Percentiles rank a stretch among this genome's conserved stretches.
Evolutionary conservation across 2,113 vertebrate species (phyloP).

Genomic region (Sebastes schlegelii): DNA sequence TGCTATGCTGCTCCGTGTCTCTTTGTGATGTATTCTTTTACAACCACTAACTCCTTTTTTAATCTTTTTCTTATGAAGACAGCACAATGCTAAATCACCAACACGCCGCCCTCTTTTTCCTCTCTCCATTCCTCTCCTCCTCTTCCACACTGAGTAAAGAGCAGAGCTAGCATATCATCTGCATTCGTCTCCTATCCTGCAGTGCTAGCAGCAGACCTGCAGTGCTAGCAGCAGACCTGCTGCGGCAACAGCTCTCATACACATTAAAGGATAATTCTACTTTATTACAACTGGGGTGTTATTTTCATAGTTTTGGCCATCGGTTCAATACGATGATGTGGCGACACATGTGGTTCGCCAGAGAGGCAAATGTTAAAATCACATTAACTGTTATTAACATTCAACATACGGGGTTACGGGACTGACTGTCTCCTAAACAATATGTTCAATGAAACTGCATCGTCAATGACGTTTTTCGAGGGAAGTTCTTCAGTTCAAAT

Average conservation of each 20-base stretch:
- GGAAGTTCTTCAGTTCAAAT: too few relatives aligned
- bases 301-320: background rate
- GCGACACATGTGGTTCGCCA: background rate
- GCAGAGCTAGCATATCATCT: slow-evolving; percentile 28
- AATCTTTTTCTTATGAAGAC: background rate
- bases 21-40: slow-evolving; percentile 1
- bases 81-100: background rate
- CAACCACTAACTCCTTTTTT: background rate
- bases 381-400: background rate
- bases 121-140: background rate
- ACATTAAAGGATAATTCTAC: slow-evolving; percentile 1
- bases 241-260: slow-evolving; percentile 2
- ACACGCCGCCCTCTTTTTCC: background rate
- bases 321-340: background rate
- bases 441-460: too few relatives aligned
- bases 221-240: background rate
- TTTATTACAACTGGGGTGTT: background rate
- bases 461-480: too few relatives aligned
- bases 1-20: background rate
- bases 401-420: background rate
- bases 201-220: background rate
- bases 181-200: slow-evolving; percentile 6
- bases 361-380: background rate
- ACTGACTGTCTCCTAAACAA: too few relatives aligned
- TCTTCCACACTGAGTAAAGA: slow-evolving; percentile 3